phyloP scores from a whole-genome alignment of 1,140 invertebrate genomes.

The Philotrypesis tridentata region DNA sequence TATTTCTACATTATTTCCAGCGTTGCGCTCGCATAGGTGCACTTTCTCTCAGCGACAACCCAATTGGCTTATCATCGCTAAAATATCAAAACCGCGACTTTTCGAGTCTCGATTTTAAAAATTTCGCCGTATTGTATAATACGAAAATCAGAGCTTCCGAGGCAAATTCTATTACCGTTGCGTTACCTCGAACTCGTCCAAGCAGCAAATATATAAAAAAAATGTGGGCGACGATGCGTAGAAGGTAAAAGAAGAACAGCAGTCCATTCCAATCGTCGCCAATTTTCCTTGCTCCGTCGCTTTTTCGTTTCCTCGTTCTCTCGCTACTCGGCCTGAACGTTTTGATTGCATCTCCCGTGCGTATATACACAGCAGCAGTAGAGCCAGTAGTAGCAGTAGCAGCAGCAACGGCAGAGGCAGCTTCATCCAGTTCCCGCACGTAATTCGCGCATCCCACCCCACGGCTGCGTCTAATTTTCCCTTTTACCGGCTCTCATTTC shows the following conservation, averaged over 20 bases:
- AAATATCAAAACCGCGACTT: too few species aligned
- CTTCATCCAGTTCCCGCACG: not conserved
- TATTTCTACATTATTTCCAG: conserved; percentile 22
- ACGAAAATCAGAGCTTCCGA: too few species aligned
- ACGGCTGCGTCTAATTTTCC: conserved; percentile 1
- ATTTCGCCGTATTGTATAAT: too few species aligned
- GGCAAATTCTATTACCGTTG: too few species aligned
- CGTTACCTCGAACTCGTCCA: too few species aligned
- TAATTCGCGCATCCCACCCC: not conserved
- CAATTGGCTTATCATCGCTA: too few species aligned
- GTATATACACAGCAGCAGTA: not conserved
- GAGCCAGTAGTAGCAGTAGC: too few species aligned
- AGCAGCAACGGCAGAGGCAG: not conserved
- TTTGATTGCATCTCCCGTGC: not conserved
- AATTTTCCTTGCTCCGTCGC: not conserved
- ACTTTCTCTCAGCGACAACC: too few species aligned
- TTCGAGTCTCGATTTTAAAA: too few species aligned
- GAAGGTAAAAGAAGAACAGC: too few species aligned
- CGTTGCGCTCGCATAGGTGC: not conserved
- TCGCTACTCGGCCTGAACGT: not conserved
- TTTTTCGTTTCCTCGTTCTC: not conserved
- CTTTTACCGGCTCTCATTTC: not conserved
- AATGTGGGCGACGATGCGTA: too few species aligned
- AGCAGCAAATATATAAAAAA: too few species aligned
- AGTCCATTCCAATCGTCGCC: not conserved